phyloP scores from a whole-genome alignment of 2,113 vertebrate genomes.

The Pedetes capensis region DNA sequence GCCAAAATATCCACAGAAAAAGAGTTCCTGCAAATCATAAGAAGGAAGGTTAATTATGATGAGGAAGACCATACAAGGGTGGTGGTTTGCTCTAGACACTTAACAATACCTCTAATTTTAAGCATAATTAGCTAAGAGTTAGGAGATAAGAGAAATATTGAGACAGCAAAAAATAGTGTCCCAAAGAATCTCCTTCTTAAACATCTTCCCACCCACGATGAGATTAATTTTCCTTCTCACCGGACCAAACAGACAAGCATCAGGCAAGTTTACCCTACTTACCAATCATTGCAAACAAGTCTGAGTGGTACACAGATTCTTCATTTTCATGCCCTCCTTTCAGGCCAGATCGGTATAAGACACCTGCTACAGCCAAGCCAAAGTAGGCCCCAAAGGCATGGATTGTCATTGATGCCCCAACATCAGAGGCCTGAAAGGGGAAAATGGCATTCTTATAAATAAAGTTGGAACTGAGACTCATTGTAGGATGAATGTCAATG shows the following conservation, averaged over 20 bases:
- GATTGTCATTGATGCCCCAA: conserved; percentile 96
- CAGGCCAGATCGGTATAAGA: conserved; percentile 90
- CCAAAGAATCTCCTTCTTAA: neutral
- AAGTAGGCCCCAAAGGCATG: conserved; percentile 97
- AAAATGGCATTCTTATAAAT: neutral
- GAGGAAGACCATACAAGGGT: neutral
- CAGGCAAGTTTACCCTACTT: conserved; percentile 67
- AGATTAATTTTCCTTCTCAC: neutral
- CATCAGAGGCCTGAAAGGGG: conserved; percentile 88
- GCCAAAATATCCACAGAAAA: conserved; percentile 97
- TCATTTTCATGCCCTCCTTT: conserved; percentile 88
- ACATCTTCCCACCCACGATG: neutral
- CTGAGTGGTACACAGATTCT: conserved; percentile 93
- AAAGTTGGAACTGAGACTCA: neutral
- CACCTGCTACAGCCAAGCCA: conserved; percentile 89
- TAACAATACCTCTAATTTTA: neutral
- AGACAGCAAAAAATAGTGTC: neutral
- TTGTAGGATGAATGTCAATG: neutral
- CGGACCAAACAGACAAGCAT: neutral
- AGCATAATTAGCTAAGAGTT: neutral
- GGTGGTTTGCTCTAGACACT: neutral
- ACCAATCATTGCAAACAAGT: conserved; percentile 98
- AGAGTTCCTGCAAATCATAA: conserved; percentile 82
- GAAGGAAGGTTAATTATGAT: neutral
- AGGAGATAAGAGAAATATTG: neutral